Evolutionary conservation across 2,888 invertebrate genomes (phyloP), one percentile per base, ranked within the genome.

Genomic region (Glyphotaelius pellucidus): DNA sequence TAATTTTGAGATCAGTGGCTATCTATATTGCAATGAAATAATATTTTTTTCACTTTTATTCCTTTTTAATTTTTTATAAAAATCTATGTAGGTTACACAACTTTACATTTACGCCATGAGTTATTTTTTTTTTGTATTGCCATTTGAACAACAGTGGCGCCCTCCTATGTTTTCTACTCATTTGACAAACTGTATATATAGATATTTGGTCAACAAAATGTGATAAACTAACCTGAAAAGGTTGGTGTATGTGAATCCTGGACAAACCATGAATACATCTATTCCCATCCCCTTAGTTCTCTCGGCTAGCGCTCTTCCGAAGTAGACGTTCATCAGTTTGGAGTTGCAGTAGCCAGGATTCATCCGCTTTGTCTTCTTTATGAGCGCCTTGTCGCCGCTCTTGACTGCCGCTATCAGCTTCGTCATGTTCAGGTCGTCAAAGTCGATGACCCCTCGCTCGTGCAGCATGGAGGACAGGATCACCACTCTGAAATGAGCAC

Each of bases 221-320:
- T n/a, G 25, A 47, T 86, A n/a, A n/a, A 95, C 95, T 94, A 97
- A 96, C 95, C 98, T 96, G 94, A 98, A 98, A 88, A 98, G 95
- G 93, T 97, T 97, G 0, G 98, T 98, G 94, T 97, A 97, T 86
- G 97, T 97, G 95, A 98, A 98, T 12, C 98, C 98, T 1, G 98
- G 98, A 94, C 98, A 98, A 93, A 97, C 96, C 42, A 97, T 96
- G 94, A 97, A 97, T 0, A 97, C 97, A 93, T 97, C 97, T 31
- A 98, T 95, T 0, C 97, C 97, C 0, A 95, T 95, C 30, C 96
- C 96, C 93, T 95, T 95, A 11, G 96, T 94, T 93, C 96, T 95
- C 90, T 96, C 96, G 0, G 97, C 96, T 80, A 98, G 95, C 90
- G 97, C 97, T 92, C 95, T 95, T 25, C 96, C 97, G 94, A 98